These are phyloP conservation scores for Ophraella communa DNA, from an alignment of 2,888 invertebrate genomes.

Conservation along the genomic window DNA sequence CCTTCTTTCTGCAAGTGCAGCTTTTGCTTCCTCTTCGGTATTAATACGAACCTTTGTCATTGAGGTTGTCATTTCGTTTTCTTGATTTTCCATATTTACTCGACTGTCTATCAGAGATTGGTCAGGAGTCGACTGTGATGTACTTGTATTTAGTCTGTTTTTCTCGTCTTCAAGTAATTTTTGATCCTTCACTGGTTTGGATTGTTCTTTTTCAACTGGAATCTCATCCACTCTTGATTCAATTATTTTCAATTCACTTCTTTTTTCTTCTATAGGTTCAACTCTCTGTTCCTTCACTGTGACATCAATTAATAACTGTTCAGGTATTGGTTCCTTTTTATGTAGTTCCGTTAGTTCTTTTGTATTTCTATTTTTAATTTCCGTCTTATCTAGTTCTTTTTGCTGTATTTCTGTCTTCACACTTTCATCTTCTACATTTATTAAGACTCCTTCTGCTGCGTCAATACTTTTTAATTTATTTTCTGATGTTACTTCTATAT, in stretches of 20 bases:
- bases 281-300: constrained; percentile 4
- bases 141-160: not conserved
- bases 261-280: constrained; percentile 12
- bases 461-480: constrained; percentile 1
- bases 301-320: not conserved
- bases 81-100: constrained; percentile 23
- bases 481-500: constrained; percentile 24
- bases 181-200: not conserved
- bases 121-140: not conserved
- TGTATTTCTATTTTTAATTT: constrained; percentile 22
- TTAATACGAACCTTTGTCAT: constrained; percentile 77
- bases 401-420: not conserved
- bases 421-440: constrained; percentile 1
- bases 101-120: constrained; percentile 4
- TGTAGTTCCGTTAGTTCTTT: constrained; percentile 14
- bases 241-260: not conserved
- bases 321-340: constrained; percentile 2
- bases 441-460: not conserved
- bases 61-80: constrained; percentile 64
- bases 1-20: constrained; percentile 88
- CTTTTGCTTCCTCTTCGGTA: constrained; percentile 92
- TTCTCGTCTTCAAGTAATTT: constrained; percentile 3
- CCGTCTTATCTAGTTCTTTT: not conserved
- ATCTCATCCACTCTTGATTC: not conserved
- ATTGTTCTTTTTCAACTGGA: not conserved